A percentile compares a stretch with the other conserved stretches of the same genome.
These are phyloP conservation scores for Pheucticus melanocephalus DNA, from an alignment of 2,113 vertebrate species.

Conservation along the genomic window DNA sequence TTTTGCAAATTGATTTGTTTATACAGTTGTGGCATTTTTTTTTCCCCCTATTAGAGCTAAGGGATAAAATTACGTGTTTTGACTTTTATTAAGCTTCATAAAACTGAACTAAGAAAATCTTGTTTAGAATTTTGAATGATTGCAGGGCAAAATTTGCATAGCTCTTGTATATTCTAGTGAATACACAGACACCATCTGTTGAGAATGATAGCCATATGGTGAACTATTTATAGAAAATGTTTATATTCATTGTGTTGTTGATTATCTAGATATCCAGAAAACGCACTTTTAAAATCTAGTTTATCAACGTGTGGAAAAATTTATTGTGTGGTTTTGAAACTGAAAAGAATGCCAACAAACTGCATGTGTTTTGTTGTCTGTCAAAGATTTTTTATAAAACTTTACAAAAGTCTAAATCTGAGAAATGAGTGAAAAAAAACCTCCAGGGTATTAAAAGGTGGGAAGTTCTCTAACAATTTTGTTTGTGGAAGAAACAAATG, in stretches of 20 bases:
- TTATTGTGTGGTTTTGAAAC: conserved; percentile 33
- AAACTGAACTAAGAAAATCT: neutral
- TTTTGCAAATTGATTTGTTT: neutral
- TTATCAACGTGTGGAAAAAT: conserved; percentile 48
- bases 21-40: neutral
- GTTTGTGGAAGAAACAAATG: conserved; percentile 26
- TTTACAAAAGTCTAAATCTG: conserved; percentile 7
- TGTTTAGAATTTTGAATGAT: conserved; percentile 35
- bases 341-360: conserved; percentile 3
- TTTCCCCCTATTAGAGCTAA: neutral
- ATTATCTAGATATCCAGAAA: conserved; percentile 76
- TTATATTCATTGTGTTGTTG: conserved; percentile 81
- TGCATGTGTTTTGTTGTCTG: conserved; percentile 9
- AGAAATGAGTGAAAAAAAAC: conserved; percentile 44
- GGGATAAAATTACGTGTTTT: neutral
- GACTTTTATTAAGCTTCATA: neutral
- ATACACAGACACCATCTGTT: conserved; percentile 89
- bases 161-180: conserved; percentile 75
- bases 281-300: conserved; percentile 48
- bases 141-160: conserved; percentile 54
- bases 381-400: neutral
- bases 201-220: conserved; percentile 83
- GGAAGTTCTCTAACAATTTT: conserved; percentile 23
- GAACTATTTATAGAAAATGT: conserved; percentile 80
- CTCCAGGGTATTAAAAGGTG: conserved; percentile 58